These are phyloP conservation scores for Shinisaurus crocodilurus DNA, from an alignment of 2,113 vertebrate genomes.

Conservation along the genomic window DNA sequence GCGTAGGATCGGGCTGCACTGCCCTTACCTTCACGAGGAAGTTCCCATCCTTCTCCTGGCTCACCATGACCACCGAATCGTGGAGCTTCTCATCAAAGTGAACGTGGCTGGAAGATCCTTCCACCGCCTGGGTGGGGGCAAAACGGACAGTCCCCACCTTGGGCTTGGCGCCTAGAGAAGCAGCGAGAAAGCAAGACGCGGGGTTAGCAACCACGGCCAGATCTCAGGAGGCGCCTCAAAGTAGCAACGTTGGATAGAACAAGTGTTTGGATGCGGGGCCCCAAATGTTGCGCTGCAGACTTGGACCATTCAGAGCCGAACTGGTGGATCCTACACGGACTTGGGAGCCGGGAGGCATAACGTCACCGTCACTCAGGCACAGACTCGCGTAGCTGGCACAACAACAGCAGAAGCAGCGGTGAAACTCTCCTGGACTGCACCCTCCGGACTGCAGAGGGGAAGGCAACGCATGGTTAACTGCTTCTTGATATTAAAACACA, in stretches of 20 bases:
- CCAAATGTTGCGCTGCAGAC: neutral
- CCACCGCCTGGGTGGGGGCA: constrained; percentile 59
- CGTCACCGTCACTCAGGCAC: no score
- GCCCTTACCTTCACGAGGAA: constrained; percentile 81
- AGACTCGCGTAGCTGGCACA: no score
- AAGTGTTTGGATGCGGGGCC: neutral
- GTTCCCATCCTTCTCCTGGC: constrained; percentile 76
- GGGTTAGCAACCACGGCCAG: neutral
- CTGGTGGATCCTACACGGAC: no score
- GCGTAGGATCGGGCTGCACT: fast-evolving
- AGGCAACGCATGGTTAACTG: no score
- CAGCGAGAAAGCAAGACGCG: neutral
- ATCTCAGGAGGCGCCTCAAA: no score
- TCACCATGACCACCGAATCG: constrained; percentile 83
- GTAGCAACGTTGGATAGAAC: neutral
- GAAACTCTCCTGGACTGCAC: no score
- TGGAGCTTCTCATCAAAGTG: constrained; percentile 82
- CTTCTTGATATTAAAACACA: no score
- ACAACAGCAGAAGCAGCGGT: no score
- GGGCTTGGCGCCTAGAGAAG: constrained; percentile 67
- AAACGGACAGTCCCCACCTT: constrained; percentile 77
- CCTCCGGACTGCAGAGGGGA: no score
- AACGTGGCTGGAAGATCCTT: constrained; percentile 76
- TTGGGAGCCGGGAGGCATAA: no score
- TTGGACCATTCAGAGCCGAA: neutral